Base-by-base conservation (phyloP, 2,113 vertebrate genomes). In the Himantopus leucocephalus region DNA sequence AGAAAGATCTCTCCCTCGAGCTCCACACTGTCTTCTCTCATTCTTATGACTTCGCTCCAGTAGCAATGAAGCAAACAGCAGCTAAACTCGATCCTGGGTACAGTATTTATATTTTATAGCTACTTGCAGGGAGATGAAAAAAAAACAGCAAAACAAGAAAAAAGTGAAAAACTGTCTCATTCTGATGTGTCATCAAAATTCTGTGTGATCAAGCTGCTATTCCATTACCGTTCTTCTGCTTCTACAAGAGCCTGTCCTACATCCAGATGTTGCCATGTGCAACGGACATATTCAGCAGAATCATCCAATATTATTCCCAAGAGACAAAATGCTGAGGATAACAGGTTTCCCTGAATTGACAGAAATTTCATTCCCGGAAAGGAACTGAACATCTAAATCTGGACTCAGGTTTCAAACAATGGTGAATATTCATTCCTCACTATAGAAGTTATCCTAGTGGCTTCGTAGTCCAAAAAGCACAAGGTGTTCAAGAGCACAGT, bases 1-100 rank as follows among this genome's bases (percentile, higher is more conserved):
- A 92, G 55, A 93, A 92, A 74, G 62, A 85, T 74, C 48, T 60
- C 26, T 67, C 37, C 55, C 37, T 92, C 58, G 72, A 79, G 64
- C 23, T 73, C 48, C 52, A 70, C 37, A 56, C 20, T 43, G 91
- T 67, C 60, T 77, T 47, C 35, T 85, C 23, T 64, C 32, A 56
- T 52, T 90, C 37, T 43, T 86, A 52, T 5, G 12, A 86, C 24
- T 75, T 21, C 21, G 6, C 70, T 78, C 27, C 73, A 52, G 64
- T 0, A 0, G 15, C n/a, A 92, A 63, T 48, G 67, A 88, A 94
- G 92, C n/a, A 67, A 67, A 96, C 15, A 62, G 55, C 88, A 93
- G 26, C 74, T 76, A 90, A 92, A 43, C 10, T 75, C 0, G 2
- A 34, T 34, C 34, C 52, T 0, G 1, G 16, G 29, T 41, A 76